Conservation (phyloP, 2,797 vertebrate genomes). For the Gymnothorax reevesii region DNA sequence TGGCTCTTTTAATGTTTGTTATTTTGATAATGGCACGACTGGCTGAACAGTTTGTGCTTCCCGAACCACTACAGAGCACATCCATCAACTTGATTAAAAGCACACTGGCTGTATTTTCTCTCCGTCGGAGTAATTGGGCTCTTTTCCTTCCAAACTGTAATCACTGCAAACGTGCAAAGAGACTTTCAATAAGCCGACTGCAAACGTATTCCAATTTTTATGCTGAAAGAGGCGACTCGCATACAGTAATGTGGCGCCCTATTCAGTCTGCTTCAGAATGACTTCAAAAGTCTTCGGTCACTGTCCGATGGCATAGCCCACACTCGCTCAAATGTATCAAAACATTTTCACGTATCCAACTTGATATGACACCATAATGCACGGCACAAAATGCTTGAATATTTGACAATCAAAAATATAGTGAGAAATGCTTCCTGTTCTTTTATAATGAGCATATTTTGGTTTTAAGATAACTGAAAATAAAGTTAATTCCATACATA, state of each 20-base stretch:
- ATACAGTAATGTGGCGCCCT: background rate
- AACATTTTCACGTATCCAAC: background rate
- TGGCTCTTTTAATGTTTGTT: background rate
- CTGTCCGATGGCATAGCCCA: no score
- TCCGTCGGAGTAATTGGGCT: conserved; percentile 17
- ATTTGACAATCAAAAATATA: no score
- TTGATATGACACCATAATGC: background rate
- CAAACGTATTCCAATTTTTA: background rate
- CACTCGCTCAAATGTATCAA: background rate
- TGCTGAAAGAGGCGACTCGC: background rate
- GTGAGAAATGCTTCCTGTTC: no score
- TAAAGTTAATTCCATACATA: no score
- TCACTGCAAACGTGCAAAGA: background rate
- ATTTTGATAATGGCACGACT: background rate
- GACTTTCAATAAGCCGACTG: background rate
- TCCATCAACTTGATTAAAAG: background rate
- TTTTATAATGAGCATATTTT: no score
- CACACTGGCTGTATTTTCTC: background rate
- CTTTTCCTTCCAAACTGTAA: conserved; percentile 5
- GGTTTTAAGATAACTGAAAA: no score
- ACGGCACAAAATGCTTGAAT: no score
- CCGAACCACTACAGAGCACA: background rate
- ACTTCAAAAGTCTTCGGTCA: background rate
- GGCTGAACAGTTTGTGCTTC: background rate
- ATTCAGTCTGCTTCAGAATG: background rate